A percentile compares a stretch with the other conserved stretches of the same genome.
Evolutionary conservation across 2,797 vertebrate species (phyloP).

Genomic region (Melanotaenia boesemani): DNA sequence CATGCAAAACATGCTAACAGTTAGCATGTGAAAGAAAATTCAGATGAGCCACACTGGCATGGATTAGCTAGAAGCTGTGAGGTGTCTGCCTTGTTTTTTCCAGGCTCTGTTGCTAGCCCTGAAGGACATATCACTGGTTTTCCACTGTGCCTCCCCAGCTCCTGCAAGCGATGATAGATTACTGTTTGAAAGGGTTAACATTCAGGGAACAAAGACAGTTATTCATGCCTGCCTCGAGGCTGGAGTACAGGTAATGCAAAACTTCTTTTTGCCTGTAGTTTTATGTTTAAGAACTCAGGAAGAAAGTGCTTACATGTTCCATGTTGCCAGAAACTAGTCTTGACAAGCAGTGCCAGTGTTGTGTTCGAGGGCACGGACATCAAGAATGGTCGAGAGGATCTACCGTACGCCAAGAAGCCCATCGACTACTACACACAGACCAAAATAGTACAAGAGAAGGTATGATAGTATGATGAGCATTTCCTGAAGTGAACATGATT

Average conservation of each 20-base stretch:
- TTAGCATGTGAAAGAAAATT: neutral
- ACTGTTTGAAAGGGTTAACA: slow-evolving; percentile 93
- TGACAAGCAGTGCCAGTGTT: slow-evolving; percentile 98
- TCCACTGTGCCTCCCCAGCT: slow-evolving; percentile 95
- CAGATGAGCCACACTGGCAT: neutral
- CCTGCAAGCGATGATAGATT: slow-evolving; percentile 88
- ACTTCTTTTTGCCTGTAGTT: neutral
- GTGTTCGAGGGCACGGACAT: slow-evolving; percentile 95
- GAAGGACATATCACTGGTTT: slow-evolving; percentile 87
- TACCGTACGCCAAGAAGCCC: slow-evolving; percentile 92
- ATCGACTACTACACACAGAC: slow-evolving; percentile 98
- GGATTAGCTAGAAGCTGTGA: slow-evolving; percentile 1
- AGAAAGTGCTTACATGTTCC: neutral
- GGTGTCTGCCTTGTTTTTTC: slow-evolving; percentile 7
- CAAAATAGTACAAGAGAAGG: slow-evolving; percentile 96
- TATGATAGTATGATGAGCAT: slow-evolving; percentile 53
- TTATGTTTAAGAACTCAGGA: neutral
- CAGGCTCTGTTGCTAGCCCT: slow-evolving; percentile 91
- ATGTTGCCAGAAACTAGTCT: slow-evolving; percentile 88
- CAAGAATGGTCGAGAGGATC: slow-evolving; percentile 92
- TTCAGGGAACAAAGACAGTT: slow-evolving; percentile 88
- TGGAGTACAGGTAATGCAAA: slow-evolving; percentile 89
- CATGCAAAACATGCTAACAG: neutral
- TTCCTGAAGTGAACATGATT: neutral
- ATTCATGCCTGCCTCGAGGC: slow-evolving; percentile 89